A percentile compares a stretch with the other conserved stretches of the same genome.
phyloP scores from a whole-genome alignment of 2,888 invertebrate species.

The Tortrix viridana region DNA sequence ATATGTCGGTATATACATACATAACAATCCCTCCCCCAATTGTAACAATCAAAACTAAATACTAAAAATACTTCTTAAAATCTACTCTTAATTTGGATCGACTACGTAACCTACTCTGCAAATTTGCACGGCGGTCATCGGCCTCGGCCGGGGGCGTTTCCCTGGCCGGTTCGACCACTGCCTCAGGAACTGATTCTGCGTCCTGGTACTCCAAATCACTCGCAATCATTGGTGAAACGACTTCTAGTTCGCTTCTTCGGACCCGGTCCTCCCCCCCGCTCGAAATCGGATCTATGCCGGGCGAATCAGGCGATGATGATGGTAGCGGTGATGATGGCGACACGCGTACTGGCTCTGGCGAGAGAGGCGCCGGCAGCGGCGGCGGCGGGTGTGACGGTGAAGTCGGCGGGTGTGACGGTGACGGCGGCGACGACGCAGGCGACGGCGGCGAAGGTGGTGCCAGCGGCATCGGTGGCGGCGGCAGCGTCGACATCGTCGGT shows the following conservation, averaged over 20 bases:
- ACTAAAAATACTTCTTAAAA: constrained; percentile 3
- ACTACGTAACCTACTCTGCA: not conserved
- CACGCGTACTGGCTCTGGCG: no score
- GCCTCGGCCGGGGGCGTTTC: not conserved
- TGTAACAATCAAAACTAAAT: not conserved
- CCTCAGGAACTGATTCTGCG: not conserved
- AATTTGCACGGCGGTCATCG: not conserved
- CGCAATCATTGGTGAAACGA: not conserved
- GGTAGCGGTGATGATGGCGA: not conserved
- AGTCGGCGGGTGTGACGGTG: not conserved
- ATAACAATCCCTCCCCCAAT: not conserved
- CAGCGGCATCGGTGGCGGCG: not conserved
- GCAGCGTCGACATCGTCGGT: not conserved
- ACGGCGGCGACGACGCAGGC: not conserved
- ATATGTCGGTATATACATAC: not conserved
- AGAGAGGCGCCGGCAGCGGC: not conserved
- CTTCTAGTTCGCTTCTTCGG: not conserved
- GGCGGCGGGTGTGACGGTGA: not conserved
- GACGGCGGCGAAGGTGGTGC: not conserved
- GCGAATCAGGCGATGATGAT: not conserved
- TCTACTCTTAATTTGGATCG: not conserved
- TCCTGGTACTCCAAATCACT: constrained; percentile 1
- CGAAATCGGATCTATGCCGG: no score
- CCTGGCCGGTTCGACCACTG: no score
- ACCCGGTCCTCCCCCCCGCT: no score